Percentiles rank a stretch among this genome's conserved stretches.
Evolutionary conservation across 2,113 vertebrate genomes (phyloP).

Genomic region (Callipepla squamata): DNA sequence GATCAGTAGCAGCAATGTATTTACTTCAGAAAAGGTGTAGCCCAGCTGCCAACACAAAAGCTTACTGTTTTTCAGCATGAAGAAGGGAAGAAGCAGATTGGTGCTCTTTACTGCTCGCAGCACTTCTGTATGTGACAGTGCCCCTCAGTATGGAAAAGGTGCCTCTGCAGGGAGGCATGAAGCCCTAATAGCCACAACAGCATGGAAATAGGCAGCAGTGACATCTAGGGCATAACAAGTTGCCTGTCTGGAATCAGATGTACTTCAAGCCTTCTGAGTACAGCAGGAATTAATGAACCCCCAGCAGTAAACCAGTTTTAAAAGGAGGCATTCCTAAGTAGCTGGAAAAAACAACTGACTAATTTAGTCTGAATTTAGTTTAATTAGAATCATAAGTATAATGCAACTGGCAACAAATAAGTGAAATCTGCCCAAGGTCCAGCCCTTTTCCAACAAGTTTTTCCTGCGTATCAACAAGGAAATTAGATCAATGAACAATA

Average conservation of each 20-base stretch:
- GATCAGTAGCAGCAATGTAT: neutral
- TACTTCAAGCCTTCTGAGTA: neutral
- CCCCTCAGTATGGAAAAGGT: neutral
- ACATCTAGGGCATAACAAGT: neutral
- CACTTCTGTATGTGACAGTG: neutral
- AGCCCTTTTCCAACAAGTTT: neutral
- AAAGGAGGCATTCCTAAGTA: neutral
- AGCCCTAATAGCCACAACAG: neutral
- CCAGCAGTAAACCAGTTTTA: neutral
- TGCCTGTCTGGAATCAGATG: neutral
- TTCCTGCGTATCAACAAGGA: neutral
- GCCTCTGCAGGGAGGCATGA: fast-evolving
- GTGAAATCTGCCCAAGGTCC: neutral
- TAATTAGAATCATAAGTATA: neutral
- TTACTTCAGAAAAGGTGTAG: neutral
- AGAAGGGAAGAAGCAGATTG: neutral
- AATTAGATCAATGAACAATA: neutral
- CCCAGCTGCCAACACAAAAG: neutral
- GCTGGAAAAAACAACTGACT: neutral
- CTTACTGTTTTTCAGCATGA: neutral
- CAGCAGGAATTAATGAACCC: neutral
- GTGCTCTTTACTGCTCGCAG: neutral
- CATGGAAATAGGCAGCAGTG: neutral
- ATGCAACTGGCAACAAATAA: neutral
- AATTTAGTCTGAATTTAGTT: neutral